These are phyloP conservation scores for Hyphantria cunea DNA, from an alignment of 1,140 invertebrate species.

Conservation along the genomic window DNA sequence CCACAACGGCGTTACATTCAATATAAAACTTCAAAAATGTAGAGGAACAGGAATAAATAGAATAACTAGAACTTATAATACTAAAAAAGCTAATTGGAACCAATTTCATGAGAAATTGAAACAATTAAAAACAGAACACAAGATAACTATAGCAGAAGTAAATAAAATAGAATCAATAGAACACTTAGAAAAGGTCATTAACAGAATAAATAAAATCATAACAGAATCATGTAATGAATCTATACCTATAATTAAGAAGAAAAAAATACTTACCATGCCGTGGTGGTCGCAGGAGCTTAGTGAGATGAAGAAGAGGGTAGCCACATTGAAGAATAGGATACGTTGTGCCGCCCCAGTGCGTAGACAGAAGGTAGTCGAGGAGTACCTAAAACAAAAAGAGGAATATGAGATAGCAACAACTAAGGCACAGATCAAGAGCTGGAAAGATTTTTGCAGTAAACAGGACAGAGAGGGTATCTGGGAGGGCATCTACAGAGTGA, in stretches of 20 bases:
- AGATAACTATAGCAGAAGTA: constrained; percentile 29
- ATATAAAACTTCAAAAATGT: too few relatives aligned
- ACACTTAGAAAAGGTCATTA: not conserved
- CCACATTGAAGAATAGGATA: constrained; percentile 15
- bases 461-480: constrained; percentile 9
- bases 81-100: not conserved
- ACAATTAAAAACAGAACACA: constrained; percentile 17
- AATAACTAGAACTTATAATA: too few relatives aligned
- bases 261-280: constrained; percentile 5
- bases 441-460: constrained; percentile 17
- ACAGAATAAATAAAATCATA: constrained; percentile 6
- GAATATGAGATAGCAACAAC: constrained; percentile 3
- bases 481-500: constrained; percentile 11
- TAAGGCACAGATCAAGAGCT: constrained; percentile 7
- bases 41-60: too few relatives aligned
- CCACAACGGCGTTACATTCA: too few relatives aligned
- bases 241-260: constrained; percentile 10
- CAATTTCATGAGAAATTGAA: not conserved
- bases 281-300: constrained; percentile 20
- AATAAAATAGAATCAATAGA: constrained; percentile 21
- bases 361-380: constrained; percentile 1
- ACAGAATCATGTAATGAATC: not conserved
- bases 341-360: constrained; percentile 8
- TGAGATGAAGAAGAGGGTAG: constrained; percentile 8
- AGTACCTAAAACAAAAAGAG: constrained; percentile 25